Conservation (phyloP, 1,140 invertebrate genomes). For the Drosophila oshimai region DNA sequence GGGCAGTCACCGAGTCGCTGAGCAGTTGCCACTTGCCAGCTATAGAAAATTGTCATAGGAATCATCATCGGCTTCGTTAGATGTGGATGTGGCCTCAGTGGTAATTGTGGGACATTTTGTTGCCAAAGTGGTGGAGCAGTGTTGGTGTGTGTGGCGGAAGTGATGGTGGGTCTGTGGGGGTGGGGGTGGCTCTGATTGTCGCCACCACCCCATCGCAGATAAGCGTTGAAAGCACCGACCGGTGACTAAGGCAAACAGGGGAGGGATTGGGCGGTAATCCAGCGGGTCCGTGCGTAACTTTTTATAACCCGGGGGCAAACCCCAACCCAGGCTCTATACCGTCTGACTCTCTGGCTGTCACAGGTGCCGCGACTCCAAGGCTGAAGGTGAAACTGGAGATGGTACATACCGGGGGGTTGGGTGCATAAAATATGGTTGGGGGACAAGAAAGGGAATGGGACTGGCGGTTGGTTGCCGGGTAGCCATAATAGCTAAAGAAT, state of each 20-base stretch:
- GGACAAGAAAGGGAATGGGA: background rate
- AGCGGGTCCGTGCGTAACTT: conserved; percentile 68
- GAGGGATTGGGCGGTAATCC: conserved; percentile 26
- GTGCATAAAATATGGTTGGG: background rate
- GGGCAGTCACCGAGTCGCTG: conserved; percentile 11
- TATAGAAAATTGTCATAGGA: conserved; percentile 82
- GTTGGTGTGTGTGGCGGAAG: conserved; percentile 48
- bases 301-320: conserved; percentile 45
- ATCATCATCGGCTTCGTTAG: conserved; percentile 82
- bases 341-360: conserved; percentile 43
- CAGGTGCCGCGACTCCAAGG: conserved; percentile 57
- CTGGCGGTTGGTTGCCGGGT: conserved; percentile 27
- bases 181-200: conserved; percentile 31
- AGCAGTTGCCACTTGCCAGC: conserved; percentile 75
- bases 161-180: conserved; percentile 37
- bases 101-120: conserved; percentile 83
- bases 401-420: background rate
- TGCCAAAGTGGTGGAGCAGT: conserved; percentile 70
- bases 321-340: conserved; percentile 1
- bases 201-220: conserved; percentile 44
- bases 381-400: conserved; percentile 21
- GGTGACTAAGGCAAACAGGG: conserved; percentile 28
- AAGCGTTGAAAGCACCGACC: conserved; percentile 57
- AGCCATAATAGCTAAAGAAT: conserved; percentile 82
- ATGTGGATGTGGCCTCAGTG: conserved; percentile 78